These are phyloP conservation scores for Mesaphorura yosii DNA, from an alignment of 1,140 invertebrate genomes.

Conservation along the genomic window DNA sequence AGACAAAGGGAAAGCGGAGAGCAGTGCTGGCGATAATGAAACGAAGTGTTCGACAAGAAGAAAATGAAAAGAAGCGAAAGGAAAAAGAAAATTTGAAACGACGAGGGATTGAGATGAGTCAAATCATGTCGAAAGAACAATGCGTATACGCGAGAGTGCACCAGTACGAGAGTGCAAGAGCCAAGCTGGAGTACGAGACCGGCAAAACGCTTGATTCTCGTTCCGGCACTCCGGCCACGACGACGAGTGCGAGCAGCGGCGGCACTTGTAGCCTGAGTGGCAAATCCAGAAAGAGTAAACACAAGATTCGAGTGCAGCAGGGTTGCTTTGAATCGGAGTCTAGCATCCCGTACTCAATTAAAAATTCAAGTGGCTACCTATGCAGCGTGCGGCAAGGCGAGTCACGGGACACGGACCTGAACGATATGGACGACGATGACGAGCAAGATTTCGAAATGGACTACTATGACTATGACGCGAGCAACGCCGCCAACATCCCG, in stretches of 20 bases:
- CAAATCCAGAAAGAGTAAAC: no score
- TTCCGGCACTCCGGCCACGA: no score
- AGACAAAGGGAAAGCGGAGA: background rate
- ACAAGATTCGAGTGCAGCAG: no score
- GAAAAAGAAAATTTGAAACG: constrained; percentile 17
- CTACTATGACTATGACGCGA: constrained; percentile 30
- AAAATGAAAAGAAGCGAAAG: constrained; percentile 11
- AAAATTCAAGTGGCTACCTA: no score
- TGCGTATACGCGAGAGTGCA: background rate
- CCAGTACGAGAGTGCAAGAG: background rate
- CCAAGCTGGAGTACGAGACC: background rate
- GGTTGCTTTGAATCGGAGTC: no score
- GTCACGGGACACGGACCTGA: no score
- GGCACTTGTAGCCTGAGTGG: no score
- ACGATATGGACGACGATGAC: constrained; percentile 15
- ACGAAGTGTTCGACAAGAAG: background rate
- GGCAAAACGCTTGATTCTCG: background rate
- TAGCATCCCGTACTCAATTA: no score
- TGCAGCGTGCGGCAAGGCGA: no score
- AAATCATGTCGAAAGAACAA: constrained; percentile 1
- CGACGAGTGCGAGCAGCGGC: no score
- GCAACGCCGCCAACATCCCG: constrained; percentile 28
- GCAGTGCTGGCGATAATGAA: background rate
- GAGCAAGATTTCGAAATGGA: constrained; percentile 30
- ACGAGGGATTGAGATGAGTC: constrained; percentile 4